phyloP scores from a whole-genome alignment of 30 jellyfish, hydroid and myxozoan species.

The Cassiopea andromeda region DNA sequence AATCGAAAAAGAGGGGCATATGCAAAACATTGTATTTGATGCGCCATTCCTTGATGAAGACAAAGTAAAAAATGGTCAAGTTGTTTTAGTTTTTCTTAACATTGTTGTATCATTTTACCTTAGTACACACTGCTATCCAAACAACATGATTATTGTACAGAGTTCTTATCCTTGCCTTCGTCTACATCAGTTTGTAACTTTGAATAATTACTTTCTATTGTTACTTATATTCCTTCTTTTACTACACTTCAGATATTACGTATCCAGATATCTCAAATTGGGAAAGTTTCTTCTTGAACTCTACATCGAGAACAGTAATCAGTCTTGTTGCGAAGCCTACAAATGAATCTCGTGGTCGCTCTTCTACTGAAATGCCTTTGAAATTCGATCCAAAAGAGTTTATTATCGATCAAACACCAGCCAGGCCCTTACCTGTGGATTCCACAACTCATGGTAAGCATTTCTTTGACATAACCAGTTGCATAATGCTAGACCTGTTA shows the following conservation, averaged over 20 bases:
- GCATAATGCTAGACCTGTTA: background rate
- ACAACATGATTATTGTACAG: background rate
- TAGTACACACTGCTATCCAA: too few relatives aligned
- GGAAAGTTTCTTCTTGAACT: constrained; percentile 71
- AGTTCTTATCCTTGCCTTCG: too few relatives aligned
- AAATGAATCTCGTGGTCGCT: background rate
- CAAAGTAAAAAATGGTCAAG: constrained; percentile 36
- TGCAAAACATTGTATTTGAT: constrained; percentile 45
- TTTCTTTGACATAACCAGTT: background rate
- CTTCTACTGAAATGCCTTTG: constrained; percentile 16
- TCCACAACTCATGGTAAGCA: constrained; percentile 19
- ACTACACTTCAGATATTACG: constrained; percentile 19
- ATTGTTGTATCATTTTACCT: background rate
- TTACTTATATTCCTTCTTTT: background rate
- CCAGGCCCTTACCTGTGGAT: constrained; percentile 40
- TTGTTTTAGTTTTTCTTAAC: background rate
- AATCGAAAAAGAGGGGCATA: constrained; percentile 43
- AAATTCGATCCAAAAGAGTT: constrained; percentile 39
- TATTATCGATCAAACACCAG: constrained; percentile 46
- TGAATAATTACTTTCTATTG: too few relatives aligned
- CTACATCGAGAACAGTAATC: constrained; percentile 65
- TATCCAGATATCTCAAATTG: constrained; percentile 71
- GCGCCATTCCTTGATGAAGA: constrained; percentile 59
- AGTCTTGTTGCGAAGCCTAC: constrained; percentile 65
- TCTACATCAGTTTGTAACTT: too few relatives aligned